phyloP scores from a whole-genome alignment of 1,140 invertebrate species.

The Sogatella furcifera region DNA sequence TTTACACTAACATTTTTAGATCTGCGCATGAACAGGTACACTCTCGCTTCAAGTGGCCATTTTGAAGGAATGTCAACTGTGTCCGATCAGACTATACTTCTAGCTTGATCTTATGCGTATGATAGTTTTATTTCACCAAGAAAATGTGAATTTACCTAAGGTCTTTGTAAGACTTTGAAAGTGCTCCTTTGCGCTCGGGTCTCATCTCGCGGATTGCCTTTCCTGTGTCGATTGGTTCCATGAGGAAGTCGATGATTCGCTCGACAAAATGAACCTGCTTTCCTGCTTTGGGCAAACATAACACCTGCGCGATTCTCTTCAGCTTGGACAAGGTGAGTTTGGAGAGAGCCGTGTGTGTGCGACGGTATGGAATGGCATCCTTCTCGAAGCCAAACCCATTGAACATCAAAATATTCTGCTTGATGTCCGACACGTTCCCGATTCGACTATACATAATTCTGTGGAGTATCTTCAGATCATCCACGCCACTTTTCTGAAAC shows the following conservation, averaged over 20 bases:
- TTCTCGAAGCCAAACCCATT: background rate
- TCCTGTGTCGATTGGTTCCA: background rate
- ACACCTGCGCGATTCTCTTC: background rate
- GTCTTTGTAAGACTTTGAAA: background rate
- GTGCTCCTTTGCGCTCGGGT: background rate
- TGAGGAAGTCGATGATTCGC: background rate
- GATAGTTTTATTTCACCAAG: no score
- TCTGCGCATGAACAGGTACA: no score
- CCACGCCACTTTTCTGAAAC: background rate
- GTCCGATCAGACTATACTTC: no score
- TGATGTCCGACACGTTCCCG: background rate
- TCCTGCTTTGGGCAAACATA: background rate
- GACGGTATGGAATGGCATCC: background rate
- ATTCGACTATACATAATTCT: background rate
- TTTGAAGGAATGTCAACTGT: no score
- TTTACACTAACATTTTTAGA: no score
- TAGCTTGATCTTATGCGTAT: no score
- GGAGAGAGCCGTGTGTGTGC: background rate
- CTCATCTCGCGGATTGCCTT: background rate
- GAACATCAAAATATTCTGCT: background rate
- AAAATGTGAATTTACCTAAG: background rate
- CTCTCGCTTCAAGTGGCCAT: no score
- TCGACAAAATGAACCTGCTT: background rate
- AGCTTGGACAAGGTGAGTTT: background rate
- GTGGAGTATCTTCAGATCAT: background rate